phyloP scores from a whole-genome alignment of 2,888 invertebrate species.

The Mongoloraphidia duomilia region DNA sequence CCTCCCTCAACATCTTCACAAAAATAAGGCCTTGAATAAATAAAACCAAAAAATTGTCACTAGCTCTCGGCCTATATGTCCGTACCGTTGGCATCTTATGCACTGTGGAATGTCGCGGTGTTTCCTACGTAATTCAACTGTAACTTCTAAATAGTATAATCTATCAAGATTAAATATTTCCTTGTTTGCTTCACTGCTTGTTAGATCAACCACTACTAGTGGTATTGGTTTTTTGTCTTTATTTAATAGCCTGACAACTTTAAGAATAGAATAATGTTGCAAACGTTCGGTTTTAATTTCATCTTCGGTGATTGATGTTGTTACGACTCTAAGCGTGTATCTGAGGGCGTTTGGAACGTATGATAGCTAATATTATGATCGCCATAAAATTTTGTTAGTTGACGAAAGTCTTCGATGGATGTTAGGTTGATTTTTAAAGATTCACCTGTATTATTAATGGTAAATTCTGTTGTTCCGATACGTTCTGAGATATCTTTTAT shows the following conservation, averaged over 20 bases:
- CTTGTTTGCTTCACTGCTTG: neutral
- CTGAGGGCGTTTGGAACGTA: neutral
- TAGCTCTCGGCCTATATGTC: too few relatives aligned
- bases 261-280: neutral
- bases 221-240: too few relatives aligned
- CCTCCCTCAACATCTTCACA: too few relatives aligned
- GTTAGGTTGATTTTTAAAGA: conserved; percentile 4
- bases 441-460: too few relatives aligned
- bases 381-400: conserved; percentile 5
- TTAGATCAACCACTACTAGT: neutral
- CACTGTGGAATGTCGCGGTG: too few relatives aligned
- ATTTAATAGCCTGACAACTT: neutral
- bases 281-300: neutral
- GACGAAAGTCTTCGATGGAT: conserved; percentile 1
- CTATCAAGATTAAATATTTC: conserved; percentile 1
- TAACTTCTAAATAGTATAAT: neutral
- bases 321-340: neutral
- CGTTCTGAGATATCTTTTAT: too few relatives aligned
- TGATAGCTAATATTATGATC: conserved; percentile 3
- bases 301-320: conserved; percentile 2
- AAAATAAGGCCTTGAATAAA: too few relatives aligned
- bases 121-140: neutral
- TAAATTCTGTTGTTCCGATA: too few relatives aligned
- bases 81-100: neutral
- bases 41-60: too few relatives aligned